Percentiles rank a stretch among this genome's conserved stretches.
Conservation (phyloP, 2,113 vertebrate genomes). For the Seriola dumerili region DNA sequence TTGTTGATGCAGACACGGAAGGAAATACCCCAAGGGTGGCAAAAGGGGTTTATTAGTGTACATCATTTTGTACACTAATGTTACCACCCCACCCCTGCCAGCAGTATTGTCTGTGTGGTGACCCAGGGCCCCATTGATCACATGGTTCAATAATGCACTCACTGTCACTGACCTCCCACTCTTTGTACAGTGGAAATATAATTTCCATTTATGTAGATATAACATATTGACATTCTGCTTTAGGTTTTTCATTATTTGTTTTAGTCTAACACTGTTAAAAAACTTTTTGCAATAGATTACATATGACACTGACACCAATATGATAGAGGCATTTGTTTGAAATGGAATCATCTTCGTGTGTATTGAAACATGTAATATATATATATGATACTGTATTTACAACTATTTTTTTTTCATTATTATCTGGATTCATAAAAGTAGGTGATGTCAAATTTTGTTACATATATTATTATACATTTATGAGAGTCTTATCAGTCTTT, state of each 20-base stretch:
- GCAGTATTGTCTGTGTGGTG: slow-evolving; percentile 45
- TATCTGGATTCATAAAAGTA: no score
- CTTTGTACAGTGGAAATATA: slow-evolving; percentile 51
- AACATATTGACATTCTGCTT: slow-evolving; percentile 32
- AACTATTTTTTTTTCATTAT: no score
- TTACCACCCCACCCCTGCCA: neutral
- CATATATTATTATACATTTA: no score
- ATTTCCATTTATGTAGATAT: slow-evolving; percentile 56
- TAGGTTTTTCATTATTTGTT: slow-evolving; percentile 13
- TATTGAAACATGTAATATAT: no score
- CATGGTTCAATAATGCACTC: slow-evolving; percentile 68
- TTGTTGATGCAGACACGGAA: neutral
- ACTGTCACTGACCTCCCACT: slow-evolving; percentile 39
- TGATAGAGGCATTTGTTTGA: no score
- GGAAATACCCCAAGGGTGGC: slow-evolving; percentile 4
- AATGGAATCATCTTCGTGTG: no score
- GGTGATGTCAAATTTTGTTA: no score
- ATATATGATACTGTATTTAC: no score
- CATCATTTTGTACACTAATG: neutral
- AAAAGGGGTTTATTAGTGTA: neutral
- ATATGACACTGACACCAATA: no score
- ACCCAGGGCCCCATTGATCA: slow-evolving; percentile 65
- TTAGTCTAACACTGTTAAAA: no score
- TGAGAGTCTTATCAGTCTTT: no score
- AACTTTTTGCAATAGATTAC: no score